Evolutionary conservation across 1,140 invertebrate genomes (phyloP).

Genomic region (Cydia splendana): DNA sequence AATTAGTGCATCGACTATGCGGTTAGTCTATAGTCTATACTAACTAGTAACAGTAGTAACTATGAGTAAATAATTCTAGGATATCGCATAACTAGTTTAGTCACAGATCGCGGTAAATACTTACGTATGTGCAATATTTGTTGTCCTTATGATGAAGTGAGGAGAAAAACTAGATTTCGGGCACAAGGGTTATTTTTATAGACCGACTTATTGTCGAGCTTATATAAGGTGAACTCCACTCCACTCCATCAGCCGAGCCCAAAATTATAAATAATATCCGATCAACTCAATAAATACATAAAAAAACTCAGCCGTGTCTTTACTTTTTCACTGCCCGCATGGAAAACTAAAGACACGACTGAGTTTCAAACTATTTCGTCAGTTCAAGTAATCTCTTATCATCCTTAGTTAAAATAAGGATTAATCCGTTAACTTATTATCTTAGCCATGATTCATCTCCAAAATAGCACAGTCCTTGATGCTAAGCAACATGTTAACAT

Average conservation of each 20-base stretch:
- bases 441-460: background rate
- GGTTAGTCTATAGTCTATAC: slow-evolving; percentile 15
- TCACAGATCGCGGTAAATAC: background rate
- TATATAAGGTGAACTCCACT: no score
- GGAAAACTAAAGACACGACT: no score
- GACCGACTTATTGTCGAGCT: no score
- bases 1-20: slow-evolving; percentile 15
- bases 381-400: background rate
- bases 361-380: no score
- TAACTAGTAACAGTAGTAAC: background rate
- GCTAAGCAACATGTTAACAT: background rate
- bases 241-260: no score
- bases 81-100: slow-evolving; percentile 7
- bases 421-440: background rate
- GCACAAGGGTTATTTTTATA: no score
- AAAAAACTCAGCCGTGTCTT: no score
- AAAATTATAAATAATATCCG: no score
- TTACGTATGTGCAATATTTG: background rate
- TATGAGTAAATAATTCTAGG: slow-evolving; percentile 29
- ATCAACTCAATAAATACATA: no score
- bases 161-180: background rate
- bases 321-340: no score
- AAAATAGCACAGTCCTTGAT: background rate
- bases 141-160: background rate
- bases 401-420: background rate